Base-by-base conservation (phyloP, 2,888 invertebrate genomes). In the Mystacides longicornis region DNA sequence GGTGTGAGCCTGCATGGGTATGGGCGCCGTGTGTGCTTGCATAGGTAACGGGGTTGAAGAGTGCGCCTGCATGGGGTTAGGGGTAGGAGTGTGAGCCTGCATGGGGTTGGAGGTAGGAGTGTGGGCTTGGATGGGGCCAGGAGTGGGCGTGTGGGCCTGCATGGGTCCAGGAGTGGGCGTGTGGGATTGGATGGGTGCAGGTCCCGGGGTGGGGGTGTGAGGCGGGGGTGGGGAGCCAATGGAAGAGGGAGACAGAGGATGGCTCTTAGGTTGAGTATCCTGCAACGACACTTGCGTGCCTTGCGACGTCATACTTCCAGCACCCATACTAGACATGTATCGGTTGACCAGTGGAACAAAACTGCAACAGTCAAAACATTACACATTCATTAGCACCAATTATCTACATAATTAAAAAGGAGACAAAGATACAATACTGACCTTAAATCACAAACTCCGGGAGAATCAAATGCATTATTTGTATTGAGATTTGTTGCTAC, bases 281-380 rank as follows among this genome's bases (percentile, higher is more conserved):
- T 75, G 75, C 72, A 77, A 72, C 7, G 77, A 75, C 61, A 77
- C 76, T 66, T 77, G 77, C 22, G 77, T 77, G 63, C 77, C 77
- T 64, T 77, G 77, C 2, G 77, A 77, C 55, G 77, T 77, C 75
- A 77, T 75, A 19, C 61, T 56, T 2, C 56, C 54, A n/a, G 50
- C 54, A 11, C 27, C 52, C 46, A 60, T 59, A 22, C 58, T 51
- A 20, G 55, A 53, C 23, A 53, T 54, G 65, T 77, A 77, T 51
- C 77, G 75, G 65, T 75, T 76, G 65, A 76, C 77, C 72, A 77
- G 72, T 56, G 77, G 77, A 62, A 75, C 77, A 63, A 77, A 77
- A 63, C 77, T 77, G 68, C 22, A 68, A 69, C 59, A 23, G 20
- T 27, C 23, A 22, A 54, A 23, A 43, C 23, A n/a, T 23, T 43